These are phyloP conservation scores for Lithophane ornitopus DNA, from an alignment of 2,888 invertebrate genomes.

Conservation along the genomic window DNA sequence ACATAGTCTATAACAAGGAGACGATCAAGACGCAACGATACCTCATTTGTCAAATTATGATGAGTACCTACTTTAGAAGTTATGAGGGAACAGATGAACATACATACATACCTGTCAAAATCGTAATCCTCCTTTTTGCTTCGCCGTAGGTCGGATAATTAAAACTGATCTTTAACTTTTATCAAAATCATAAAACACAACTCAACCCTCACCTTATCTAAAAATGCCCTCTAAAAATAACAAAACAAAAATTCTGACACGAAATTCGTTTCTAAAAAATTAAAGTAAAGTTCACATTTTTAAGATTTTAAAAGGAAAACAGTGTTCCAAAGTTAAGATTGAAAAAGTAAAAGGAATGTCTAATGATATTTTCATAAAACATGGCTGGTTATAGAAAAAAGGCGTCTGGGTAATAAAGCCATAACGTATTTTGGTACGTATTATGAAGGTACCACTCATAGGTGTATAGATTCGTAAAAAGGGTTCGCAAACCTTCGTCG, in stretches of 20 bases:
- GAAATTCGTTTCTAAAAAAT: constrained; percentile 35
- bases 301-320: constrained; percentile 54
- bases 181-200: background rate
- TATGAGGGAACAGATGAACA: no score
- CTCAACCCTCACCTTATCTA: constrained; percentile 11
- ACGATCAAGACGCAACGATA: no score
- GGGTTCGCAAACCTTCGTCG: constrained; percentile 63
- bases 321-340: constrained; percentile 46
- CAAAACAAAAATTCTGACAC: constrained; percentile 1
- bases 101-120: no score
- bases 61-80: no score
- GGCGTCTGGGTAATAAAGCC: constrained; percentile 68
- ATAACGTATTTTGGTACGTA: constrained; percentile 63
- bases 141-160: no score
- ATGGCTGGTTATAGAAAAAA: constrained; percentile 48
- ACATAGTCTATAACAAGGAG: no score
- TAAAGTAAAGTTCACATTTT: constrained; percentile 30
- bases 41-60: no score
- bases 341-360: constrained; percentile 34
- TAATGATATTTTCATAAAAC: constrained; percentile 50
- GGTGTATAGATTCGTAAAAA: constrained; percentile 71
- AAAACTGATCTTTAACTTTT: background rate
- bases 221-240: constrained; percentile 9
- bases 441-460: constrained; percentile 43
- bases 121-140: no score